phyloP scores from a whole-genome alignment of 2,113 vertebrate genomes.

The Zapornia atra region DNA sequence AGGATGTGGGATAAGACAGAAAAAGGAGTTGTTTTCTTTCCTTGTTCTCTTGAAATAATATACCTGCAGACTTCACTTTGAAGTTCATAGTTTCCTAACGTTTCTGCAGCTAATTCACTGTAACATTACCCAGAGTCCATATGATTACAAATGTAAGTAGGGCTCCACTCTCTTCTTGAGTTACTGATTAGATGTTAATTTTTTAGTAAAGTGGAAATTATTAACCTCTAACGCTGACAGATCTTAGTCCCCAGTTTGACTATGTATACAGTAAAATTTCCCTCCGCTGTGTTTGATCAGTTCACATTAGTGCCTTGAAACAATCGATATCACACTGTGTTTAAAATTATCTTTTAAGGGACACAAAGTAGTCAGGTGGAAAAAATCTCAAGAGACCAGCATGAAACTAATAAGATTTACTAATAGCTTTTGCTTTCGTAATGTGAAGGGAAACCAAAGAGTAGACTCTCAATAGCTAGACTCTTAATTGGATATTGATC shows the following conservation, averaged over 20 bases:
- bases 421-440: conserved; percentile 63
- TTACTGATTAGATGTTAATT: neutral
- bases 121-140: neutral
- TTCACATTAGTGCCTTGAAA: conserved; percentile 28
- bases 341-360: conserved; percentile 65
- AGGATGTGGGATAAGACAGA: neutral
- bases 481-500: conserved; percentile 76
- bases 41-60: neutral
- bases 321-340: conserved; percentile 69
- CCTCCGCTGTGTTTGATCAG: conserved; percentile 31
- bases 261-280: conserved; percentile 20
- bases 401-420: conserved; percentile 75
- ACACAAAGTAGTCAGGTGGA: conserved; percentile 54
- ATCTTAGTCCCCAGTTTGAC: neutral
- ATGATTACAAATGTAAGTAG: neutral
- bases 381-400: conserved; percentile 65
- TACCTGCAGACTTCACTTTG: neutral
- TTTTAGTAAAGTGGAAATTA: conserved; percentile 17
- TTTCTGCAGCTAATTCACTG: neutral
- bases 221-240: neutral
- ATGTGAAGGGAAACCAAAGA: conserved; percentile 61
- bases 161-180: neutral
- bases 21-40: neutral
- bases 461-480: conserved; percentile 34
- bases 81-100: neutral